These are phyloP conservation scores for Labia minor DNA, from an alignment of 2,888 invertebrate species.

Conservation along the genomic window DNA sequence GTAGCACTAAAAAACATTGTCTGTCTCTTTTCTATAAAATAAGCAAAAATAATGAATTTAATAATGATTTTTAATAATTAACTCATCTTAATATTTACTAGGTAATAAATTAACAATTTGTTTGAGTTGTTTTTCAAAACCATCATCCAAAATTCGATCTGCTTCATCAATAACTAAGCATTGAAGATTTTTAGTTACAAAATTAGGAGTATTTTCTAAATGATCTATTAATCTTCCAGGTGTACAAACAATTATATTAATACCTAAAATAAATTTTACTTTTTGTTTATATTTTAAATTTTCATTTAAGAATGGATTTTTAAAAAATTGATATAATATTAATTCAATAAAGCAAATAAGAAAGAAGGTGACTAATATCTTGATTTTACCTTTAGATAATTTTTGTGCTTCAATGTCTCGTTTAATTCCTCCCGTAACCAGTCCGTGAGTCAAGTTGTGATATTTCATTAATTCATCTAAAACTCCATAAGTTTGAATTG, in stretches of 20 bases:
- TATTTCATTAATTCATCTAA: slow-evolving; percentile 83
- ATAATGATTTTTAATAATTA: too few relatives aligned
- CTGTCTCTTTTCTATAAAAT: slow-evolving; percentile 41
- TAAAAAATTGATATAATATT: not conserved
- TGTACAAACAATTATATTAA: slow-evolving; percentile 49
- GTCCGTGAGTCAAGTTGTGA: slow-evolving; percentile 83
- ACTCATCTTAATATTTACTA: slow-evolving; percentile 40
- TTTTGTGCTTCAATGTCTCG: slow-evolving; percentile 85
- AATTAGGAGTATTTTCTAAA: slow-evolving; percentile 45
- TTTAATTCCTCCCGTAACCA: slow-evolving; percentile 92
- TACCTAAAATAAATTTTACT: slow-evolving; percentile 30
- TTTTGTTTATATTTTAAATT: too few relatives aligned
- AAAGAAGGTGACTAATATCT: too few relatives aligned
- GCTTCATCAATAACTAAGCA: slow-evolving; percentile 52
- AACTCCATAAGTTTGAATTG: slow-evolving; percentile 97
- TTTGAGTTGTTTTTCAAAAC: slow-evolving; percentile 52
- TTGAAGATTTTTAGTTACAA: slow-evolving; percentile 46
- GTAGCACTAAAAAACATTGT: slow-evolving; percentile 54
- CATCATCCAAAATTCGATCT: slow-evolving; percentile 49
- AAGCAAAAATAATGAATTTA: not conserved
- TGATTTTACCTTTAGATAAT: slow-evolving; percentile 64
- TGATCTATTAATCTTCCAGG: slow-evolving; percentile 52
- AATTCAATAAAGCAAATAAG: not conserved
- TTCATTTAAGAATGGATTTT: too few relatives aligned
- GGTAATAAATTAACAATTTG: slow-evolving; percentile 46